Evolutionary conservation across 2,113 vertebrate species (phyloP).

Genomic region (Apus apus): DNA sequence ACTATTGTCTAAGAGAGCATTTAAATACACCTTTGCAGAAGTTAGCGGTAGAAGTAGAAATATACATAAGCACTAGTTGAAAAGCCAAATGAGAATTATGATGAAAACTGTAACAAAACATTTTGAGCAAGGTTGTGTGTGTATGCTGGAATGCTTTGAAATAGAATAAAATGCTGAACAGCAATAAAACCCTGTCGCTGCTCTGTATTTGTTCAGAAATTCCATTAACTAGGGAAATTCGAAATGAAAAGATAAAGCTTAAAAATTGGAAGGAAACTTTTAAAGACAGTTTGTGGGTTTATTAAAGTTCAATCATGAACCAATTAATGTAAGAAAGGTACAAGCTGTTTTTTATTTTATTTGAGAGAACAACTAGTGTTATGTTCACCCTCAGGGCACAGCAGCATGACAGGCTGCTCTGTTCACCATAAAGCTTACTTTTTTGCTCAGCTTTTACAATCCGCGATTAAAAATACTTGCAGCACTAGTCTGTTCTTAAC

Average conservation of each 20-base stretch:
- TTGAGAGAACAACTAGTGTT: constrained; percentile 27
- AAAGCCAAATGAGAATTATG: not conserved
- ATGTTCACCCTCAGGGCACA: not conserved
- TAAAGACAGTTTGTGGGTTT: not conserved
- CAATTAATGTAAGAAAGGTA: constrained; percentile 45
- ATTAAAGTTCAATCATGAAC: constrained; percentile 33
- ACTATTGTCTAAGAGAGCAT: not conserved
- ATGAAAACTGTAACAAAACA: not conserved
- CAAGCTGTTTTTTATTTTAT: constrained; percentile 11
- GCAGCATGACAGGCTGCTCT: not conserved
- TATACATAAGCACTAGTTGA: not conserved
- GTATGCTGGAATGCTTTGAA: not conserved
- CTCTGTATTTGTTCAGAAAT: not conserved
- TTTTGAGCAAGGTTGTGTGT: not conserved
- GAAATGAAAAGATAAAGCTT: not conserved
- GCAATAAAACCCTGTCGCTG: not conserved
- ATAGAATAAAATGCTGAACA: not conserved
- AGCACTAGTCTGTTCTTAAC: not conserved
- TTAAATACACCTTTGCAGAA: not conserved
- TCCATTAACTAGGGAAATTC: not conserved
- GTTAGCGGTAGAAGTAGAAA: not conserved
- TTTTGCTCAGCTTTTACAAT: not conserved
- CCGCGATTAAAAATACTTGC: constrained; percentile 26
- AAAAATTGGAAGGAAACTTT: not conserved
- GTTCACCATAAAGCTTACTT: not conserved